A percentile compares a stretch with the other conserved stretches of the same genome.
Evolutionary conservation across 2,888 invertebrate species (phyloP).

Genomic region (Phorcus lineatus): DNA sequence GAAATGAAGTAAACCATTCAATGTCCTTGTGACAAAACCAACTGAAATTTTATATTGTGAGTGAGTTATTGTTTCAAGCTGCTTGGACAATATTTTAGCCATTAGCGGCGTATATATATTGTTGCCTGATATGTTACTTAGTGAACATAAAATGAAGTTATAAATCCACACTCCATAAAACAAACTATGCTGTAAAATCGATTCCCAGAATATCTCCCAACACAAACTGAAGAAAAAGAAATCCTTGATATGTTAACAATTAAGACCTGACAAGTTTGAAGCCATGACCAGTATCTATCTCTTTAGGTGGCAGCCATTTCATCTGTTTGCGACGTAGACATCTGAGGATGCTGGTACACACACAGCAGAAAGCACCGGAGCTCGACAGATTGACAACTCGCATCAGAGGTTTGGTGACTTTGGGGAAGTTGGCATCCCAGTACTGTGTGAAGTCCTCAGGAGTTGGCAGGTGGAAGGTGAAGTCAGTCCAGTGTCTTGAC

Average conservation of each 20-base stretch:
- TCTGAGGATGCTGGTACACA: conserved; percentile 62
- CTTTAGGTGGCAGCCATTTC: conserved; percentile 70
- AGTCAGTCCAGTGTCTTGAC: conserved; percentile 71
- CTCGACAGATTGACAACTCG: conserved; percentile 64
- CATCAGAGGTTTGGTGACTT: conserved; percentile 63
- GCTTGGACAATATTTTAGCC: too few species aligned
- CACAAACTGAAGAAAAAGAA: background rate
- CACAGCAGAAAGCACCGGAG: conserved; percentile 60
- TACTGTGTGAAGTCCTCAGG: conserved; percentile 68
- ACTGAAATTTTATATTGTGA: too few species aligned
- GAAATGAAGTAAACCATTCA: too few species aligned
- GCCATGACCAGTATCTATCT: conserved; percentile 73
- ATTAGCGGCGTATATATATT: too few species aligned
- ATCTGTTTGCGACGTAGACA: conserved; percentile 69
- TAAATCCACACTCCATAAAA: too few species aligned
- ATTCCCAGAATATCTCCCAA: background rate
- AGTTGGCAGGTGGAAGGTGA: conserved; percentile 71
- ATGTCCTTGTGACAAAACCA: too few species aligned
- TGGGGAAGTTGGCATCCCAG: conserved; percentile 72
- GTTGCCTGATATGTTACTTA: too few species aligned
- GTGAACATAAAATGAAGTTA: too few species aligned
- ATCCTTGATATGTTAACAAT: too few species aligned
- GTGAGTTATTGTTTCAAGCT: too few species aligned
- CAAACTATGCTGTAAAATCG: too few species aligned
- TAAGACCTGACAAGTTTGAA: conserved; percentile 69